A percentile compares a stretch with the other conserved stretches of the same genome.
Conservation (phyloP, 2,888 invertebrate genomes). For the Asteroscopus sphinx region DNA sequence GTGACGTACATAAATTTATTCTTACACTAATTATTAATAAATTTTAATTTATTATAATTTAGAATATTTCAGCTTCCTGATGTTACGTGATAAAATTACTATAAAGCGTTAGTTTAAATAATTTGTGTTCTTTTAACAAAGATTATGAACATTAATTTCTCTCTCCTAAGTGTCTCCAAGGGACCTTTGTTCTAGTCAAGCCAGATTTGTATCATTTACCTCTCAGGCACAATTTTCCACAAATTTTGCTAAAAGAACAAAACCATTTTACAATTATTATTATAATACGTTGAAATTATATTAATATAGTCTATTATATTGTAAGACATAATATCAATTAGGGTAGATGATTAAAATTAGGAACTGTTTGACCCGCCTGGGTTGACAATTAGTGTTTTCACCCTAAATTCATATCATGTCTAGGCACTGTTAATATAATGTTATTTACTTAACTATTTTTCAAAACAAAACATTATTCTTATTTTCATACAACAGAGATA, state of each 20-base stretch:
- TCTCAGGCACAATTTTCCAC: not conserved
- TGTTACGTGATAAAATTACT: constrained; percentile 75
- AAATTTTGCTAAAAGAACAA: constrained; percentile 42
- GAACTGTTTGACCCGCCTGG: constrained; percentile 38
- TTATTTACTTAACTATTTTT: constrained; percentile 41
- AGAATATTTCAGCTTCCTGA: constrained; percentile 81
- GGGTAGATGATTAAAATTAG: constrained; percentile 48
- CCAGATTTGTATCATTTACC: not conserved
- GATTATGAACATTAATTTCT: constrained; percentile 2
- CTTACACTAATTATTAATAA: constrained; percentile 54
- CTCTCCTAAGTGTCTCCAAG: too few species aligned
- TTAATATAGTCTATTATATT: constrained; percentile 43
- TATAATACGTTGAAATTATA: constrained; percentile 46
- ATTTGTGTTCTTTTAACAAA: constrained; percentile 45
- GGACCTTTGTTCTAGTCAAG: not conserved
- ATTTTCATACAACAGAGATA: constrained; percentile 3
- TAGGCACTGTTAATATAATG: constrained; percentile 55
- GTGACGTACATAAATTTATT: constrained; percentile 53
- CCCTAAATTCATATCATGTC: constrained; percentile 57
- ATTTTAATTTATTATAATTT: constrained; percentile 79
- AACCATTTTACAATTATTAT: constrained; percentile 37
- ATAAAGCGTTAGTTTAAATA: constrained; percentile 80
- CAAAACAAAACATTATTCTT: constrained; percentile 16
- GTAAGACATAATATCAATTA: constrained; percentile 56
- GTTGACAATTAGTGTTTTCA: constrained; percentile 30